Percentiles rank a stretch among this genome's conserved stretches.
These are phyloP conservation scores for Heptranchias perlo DNA, from an alignment of 2,113 vertebrate species.

Conservation along the genomic window DNA sequence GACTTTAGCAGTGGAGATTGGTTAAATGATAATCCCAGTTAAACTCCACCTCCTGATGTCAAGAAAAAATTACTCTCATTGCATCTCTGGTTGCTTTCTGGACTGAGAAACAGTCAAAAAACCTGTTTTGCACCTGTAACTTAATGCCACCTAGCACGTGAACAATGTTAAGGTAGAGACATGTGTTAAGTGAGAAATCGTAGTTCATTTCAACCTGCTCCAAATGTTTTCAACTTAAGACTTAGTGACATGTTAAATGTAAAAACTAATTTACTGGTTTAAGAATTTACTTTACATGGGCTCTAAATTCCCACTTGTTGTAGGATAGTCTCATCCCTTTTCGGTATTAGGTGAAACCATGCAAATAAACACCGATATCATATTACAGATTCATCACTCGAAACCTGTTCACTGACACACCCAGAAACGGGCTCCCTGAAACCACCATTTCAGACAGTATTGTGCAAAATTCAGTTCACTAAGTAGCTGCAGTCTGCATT, in stretches of 20 bases:
- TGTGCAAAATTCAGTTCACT: neutral
- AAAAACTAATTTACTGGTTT: neutral
- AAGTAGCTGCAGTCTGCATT: neutral
- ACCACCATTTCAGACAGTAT: neutral
- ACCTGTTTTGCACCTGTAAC: conserved; percentile 5
- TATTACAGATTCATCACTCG: neutral
- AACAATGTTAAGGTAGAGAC: neutral
- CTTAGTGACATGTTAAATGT: neutral
- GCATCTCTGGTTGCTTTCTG: neutral
- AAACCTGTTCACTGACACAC: conserved; percentile 19
- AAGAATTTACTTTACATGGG: neutral
- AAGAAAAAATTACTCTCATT: neutral
- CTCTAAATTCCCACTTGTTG: neutral
- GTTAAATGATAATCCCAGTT: neutral
- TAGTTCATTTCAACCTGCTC: neutral
- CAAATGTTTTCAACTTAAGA: neutral
- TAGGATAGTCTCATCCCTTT: neutral
- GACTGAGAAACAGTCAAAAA: neutral
- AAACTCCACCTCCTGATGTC: neutral
- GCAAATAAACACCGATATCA: neutral
- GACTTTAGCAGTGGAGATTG: neutral
- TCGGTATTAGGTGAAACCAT: neutral
- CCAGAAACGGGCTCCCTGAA: conserved; percentile 26
- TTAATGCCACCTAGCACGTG: neutral
- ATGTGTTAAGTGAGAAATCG: neutral